Percentiles rank a stretch among this genome's conserved stretches.
Evolutionary conservation across 2,113 vertebrate genomes (phyloP).

Genomic region (Centropristis striata): DNA sequence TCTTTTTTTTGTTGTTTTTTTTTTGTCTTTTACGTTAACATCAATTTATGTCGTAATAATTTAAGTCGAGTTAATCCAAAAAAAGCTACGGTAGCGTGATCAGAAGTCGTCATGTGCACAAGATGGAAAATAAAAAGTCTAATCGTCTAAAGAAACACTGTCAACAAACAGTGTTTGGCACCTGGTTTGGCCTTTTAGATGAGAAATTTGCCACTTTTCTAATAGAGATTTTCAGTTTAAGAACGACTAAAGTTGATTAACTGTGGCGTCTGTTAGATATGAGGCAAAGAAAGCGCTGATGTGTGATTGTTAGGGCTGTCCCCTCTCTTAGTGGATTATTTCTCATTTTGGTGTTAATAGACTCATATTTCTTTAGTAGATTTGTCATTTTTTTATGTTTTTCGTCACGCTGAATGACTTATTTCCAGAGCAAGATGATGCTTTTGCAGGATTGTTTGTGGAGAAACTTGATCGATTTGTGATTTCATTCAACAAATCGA

Average conservation of each 20-base stretch:
- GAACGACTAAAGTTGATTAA: conserved; percentile 1
- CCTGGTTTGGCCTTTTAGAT: conserved; percentile 45
- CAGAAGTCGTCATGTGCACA: conserved; percentile 8
- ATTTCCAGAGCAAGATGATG: too few species aligned
- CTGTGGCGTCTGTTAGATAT: conserved; percentile 12
- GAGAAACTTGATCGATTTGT: too few species aligned
- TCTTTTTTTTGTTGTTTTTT: background rate
- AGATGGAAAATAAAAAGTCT: conserved; percentile 21
- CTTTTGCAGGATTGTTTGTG: too few species aligned
- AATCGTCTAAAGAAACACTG: conserved; percentile 17
- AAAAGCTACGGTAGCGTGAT: conserved; percentile 46
- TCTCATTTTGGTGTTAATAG: too few species aligned
- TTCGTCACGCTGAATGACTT: too few species aligned
- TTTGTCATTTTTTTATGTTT: too few species aligned
- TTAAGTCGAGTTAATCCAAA: conserved; percentile 40
- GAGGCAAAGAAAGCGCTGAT: conserved; percentile 9
- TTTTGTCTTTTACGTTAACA: conserved; percentile 39
- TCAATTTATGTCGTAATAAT: conserved; percentile 27
- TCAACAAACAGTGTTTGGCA: conserved; percentile 60
- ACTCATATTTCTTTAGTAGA: too few species aligned
- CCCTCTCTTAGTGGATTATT: too few species aligned
- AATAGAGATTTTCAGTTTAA: background rate
- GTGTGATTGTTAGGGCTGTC: too few species aligned
- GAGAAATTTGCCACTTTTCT: conserved; percentile 31
- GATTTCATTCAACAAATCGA: too few species aligned